These are phyloP conservation scores for Amblyopsis rosae DNA, from an alignment of 2,113 vertebrate species.

Conservation along the genomic window DNA sequence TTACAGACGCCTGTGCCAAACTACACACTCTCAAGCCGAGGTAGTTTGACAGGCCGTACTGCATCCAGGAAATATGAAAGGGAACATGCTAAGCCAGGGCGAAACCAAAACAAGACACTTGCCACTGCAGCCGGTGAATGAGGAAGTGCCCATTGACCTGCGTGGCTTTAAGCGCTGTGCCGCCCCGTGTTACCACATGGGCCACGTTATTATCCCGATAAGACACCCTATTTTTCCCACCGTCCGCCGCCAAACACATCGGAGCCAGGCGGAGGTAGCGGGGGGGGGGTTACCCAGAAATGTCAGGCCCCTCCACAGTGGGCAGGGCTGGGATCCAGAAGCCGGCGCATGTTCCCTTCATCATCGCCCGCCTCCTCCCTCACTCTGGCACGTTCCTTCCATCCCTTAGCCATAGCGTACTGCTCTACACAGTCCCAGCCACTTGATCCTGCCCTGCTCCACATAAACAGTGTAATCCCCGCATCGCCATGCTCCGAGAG, in stretches of 20 bases:
- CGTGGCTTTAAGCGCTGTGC: slow-evolving; percentile 67
- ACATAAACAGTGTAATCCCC: slow-evolving; percentile 77
- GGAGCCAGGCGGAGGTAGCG: slow-evolving; percentile 68
- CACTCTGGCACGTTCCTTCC: slow-evolving; percentile 71
- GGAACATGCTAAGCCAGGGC: slow-evolving; percentile 55
- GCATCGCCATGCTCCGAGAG: slow-evolving; percentile 71
- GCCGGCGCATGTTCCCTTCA: slow-evolving; percentile 66
- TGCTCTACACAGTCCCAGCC: slow-evolving; percentile 62
- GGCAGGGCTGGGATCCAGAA: slow-evolving; percentile 68
- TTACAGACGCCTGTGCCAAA: background rate
- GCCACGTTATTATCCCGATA: slow-evolving; percentile 78
- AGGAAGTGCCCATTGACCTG: slow-evolving; percentile 60
- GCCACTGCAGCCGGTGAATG: slow-evolving; percentile 55
- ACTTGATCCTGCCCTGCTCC: slow-evolving; percentile 74
- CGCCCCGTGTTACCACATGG: slow-evolving; percentile 73
- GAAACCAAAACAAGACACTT: slow-evolving; percentile 65
- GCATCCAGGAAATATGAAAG: slow-evolving; percentile 36
- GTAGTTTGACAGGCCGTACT: slow-evolving; percentile 58
- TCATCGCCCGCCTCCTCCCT: slow-evolving; percentile 65
- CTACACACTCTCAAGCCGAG: background rate
- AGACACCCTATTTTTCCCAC: slow-evolving; percentile 72
- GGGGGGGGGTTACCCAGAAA: slow-evolving; percentile 77
- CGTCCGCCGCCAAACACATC: slow-evolving; percentile 63
- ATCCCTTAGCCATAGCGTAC: slow-evolving; percentile 49
- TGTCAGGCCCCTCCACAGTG: slow-evolving; percentile 74